These are phyloP conservation scores for Phodopus roborovskii DNA, from an alignment of 2,113 vertebrate species.

Conservation along the genomic window DNA sequence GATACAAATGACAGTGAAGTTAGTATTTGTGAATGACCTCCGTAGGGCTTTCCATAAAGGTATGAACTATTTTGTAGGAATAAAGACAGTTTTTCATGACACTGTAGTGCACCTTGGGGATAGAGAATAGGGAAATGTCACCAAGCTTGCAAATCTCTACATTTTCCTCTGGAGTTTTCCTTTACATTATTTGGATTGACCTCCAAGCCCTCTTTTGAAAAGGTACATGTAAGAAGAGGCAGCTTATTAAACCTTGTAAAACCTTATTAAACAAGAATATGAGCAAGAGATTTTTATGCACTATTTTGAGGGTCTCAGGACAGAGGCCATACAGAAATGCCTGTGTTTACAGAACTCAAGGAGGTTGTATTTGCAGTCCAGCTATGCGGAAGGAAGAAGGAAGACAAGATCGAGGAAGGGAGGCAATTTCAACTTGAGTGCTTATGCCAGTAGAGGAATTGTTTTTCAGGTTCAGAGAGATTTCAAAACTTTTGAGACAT, in stretches of 20 bases:
- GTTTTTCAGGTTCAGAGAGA: slow-evolving; percentile 48
- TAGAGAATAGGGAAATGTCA: neutral
- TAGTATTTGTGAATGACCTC: neutral
- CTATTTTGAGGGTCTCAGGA: neutral
- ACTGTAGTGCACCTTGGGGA: neutral
- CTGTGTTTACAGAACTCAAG: neutral
- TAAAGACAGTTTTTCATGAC: neutral
- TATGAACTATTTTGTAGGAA: neutral
- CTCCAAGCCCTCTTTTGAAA: neutral
- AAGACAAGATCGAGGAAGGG: neutral
- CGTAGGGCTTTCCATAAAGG: neutral
- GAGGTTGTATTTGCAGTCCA: neutral
- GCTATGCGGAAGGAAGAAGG: neutral
- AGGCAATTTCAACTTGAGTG: neutral
- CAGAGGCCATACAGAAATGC: neutral
- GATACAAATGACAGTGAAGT: slow-evolving; percentile 2
- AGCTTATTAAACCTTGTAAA: neutral
- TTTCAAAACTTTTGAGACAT: slow-evolving; percentile 1
- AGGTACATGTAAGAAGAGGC: neutral
- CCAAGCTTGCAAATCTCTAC: neutral
- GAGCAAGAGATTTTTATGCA: slow-evolving; percentile 13
- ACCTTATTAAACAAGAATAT: neutral
- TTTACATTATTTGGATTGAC: neutral
- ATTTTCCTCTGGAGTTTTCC: neutral
- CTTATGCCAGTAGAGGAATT: slow-evolving; percentile 19